Conservation (phyloP, 2,113 vertebrate genomes). For the Siphamia tubifer region DNA sequence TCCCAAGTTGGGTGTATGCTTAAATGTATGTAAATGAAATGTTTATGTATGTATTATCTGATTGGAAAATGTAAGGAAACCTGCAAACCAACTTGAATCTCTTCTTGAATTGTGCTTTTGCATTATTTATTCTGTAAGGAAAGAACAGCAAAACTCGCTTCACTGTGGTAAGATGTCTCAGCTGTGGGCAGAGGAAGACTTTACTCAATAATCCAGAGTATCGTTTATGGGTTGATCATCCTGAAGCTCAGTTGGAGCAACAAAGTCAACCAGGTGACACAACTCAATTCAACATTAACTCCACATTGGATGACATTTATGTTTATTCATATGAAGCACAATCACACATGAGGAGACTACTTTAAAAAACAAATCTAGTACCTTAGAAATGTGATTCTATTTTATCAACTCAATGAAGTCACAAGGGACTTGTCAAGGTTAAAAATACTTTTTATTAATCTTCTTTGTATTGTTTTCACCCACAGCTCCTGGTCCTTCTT, state of each 20-base stretch:
- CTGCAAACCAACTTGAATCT: background rate
- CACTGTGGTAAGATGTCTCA: constrained; percentile 78
- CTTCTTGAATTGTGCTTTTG: no score
- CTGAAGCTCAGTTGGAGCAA: constrained; percentile 78
- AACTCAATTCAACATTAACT: no score
- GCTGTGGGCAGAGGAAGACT: constrained; percentile 76
- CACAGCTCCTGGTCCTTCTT: constrained; percentile 28
- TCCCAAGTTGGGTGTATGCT: no score
- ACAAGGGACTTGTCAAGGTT: background rate
- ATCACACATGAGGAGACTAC: no score
- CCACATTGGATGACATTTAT: no score
- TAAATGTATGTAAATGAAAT: no score
- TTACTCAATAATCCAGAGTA: constrained; percentile 80
- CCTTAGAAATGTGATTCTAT: no score
- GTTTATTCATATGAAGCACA: no score
- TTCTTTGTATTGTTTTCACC: background rate
- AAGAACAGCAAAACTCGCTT: constrained; percentile 54
- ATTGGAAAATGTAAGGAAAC: no score
- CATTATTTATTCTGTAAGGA: constrained; percentile 40
- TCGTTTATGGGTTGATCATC: constrained; percentile 79
- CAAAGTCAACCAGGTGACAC: constrained; percentile 65
- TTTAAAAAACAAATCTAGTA: no score
- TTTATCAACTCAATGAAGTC: background rate
- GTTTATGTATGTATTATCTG: background rate
- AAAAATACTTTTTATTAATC: background rate